A percentile compares a stretch with the other conserved stretches of the same genome.
These are phyloP conservation scores for Sciurus niger DNA, from an alignment of 2,113 vertebrate species.

Conservation along the genomic window DNA sequence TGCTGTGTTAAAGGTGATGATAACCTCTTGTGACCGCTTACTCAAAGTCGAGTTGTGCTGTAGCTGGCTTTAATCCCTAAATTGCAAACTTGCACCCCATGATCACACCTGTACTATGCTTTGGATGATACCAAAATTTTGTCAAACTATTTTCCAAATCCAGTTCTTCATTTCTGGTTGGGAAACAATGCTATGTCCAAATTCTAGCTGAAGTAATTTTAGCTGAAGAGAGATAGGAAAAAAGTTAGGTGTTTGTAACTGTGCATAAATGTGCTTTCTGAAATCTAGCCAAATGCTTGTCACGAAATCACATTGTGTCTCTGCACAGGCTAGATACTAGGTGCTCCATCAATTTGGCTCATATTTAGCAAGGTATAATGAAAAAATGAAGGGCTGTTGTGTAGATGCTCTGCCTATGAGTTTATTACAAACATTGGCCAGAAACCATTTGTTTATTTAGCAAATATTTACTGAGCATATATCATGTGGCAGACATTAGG, in stretches of 20 bases:
- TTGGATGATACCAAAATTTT: neutral
- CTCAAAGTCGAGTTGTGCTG: neutral
- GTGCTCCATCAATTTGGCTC: slow-evolving; percentile 39
- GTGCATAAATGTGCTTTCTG: neutral
- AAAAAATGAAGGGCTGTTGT: neutral
- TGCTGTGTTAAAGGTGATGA: neutral
- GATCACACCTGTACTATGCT: neutral
- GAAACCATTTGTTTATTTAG: slow-evolving; percentile 21
- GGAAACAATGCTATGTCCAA: neutral
- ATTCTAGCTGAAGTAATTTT: neutral
- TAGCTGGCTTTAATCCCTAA: neutral
- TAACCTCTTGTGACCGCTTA: neutral
- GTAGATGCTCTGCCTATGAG: neutral
- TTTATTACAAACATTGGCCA: slow-evolving; percentile 15
- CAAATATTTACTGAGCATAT: slow-evolving; percentile 39
- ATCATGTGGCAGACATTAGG: neutral
- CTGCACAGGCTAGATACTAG: neutral
- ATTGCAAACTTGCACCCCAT: neutral
- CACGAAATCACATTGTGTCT: neutral
- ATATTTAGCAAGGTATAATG: neutral
- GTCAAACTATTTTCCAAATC: neutral
- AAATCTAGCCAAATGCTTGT: neutral
- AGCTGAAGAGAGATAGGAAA: neutral
- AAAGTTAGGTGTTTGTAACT: neutral
- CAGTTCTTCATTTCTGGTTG: neutral